A percentile compares a stretch with the other conserved stretches of the same genome.
Conservation (phyloP, 2,888 invertebrate genomes). For the Conops quadrifasciatus region DNA sequence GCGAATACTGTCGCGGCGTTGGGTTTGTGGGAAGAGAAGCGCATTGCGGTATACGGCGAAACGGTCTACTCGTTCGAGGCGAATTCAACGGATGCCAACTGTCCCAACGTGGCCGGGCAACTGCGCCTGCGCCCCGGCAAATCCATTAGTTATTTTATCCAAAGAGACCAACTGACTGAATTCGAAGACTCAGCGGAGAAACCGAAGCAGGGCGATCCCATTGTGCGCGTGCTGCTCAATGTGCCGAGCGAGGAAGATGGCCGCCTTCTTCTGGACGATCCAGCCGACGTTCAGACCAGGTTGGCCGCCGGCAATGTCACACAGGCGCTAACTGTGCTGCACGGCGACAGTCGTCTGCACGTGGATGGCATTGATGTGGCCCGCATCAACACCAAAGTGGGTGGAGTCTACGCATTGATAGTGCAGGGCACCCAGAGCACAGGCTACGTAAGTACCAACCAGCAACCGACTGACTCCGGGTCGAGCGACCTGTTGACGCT, state of each 20-base stretch:
- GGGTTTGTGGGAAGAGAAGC: conserved; percentile 65
- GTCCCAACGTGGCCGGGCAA: conserved; percentile 44
- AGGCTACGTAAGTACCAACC: conserved; percentile 59
- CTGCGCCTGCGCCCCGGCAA: conserved; percentile 52
- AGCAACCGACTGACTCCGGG: neutral
- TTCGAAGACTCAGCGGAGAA: conserved; percentile 58
- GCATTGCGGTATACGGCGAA: conserved; percentile 56
- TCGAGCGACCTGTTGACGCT: too few species aligned
- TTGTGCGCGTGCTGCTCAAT: conserved; percentile 60
- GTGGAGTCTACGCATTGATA: conserved; percentile 73
- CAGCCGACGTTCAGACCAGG: conserved; percentile 31
- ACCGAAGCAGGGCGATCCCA: conserved; percentile 57
- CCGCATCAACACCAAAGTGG: conserved; percentile 66
- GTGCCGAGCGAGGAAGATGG: conserved; percentile 46
- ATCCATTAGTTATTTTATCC: conserved; percentile 58
- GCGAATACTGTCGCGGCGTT: conserved; percentile 53
- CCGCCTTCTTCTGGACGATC: conserved; percentile 44
- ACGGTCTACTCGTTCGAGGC: conserved; percentile 64
- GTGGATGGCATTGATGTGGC: conserved; percentile 48
- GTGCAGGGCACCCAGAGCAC: conserved; percentile 64
- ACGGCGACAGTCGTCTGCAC: conserved; percentile 47
- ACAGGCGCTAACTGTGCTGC: conserved; percentile 46
- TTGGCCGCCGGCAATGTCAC: conserved; percentile 47
- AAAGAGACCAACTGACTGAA: conserved; percentile 45
- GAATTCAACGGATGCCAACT: conserved; percentile 42